Evolutionary conservation across 2,888 invertebrate species (phyloP).

Genomic region (Hydroisotoma schaefferi): DNA sequence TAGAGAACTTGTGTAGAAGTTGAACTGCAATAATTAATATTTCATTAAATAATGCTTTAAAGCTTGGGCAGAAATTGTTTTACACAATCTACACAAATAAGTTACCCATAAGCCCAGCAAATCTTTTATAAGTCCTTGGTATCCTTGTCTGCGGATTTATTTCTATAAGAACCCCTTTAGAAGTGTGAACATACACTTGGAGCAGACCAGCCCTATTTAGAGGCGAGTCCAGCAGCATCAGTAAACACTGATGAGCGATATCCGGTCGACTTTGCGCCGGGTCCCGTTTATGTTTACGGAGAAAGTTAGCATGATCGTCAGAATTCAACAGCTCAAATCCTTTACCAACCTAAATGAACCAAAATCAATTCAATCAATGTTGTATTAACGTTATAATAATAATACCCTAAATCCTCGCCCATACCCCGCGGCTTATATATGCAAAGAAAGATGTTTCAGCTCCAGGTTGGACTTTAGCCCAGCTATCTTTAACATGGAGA

Average conservation of each 20-base stretch:
- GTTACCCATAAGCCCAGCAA: conserved; percentile 91
- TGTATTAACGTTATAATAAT: too few relatives aligned
- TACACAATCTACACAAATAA: neutral
- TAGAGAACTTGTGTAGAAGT: conserved; percentile 87
- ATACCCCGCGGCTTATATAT: too few relatives aligned
- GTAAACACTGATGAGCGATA: conserved; percentile 92
- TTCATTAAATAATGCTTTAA: neutral
- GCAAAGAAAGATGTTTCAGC: too few relatives aligned
- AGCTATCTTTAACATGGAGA: too few relatives aligned
- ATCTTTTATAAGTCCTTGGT: conserved; percentile 93
- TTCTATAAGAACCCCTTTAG: conserved; percentile 89
- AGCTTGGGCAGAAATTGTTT: neutral
- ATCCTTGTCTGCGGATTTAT: conserved; percentile 95
- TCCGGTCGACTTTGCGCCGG: conserved; percentile 90
- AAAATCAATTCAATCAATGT: neutral
- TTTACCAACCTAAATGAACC: conserved; percentile 23
- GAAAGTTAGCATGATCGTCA: conserved; percentile 81
- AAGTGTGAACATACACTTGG: conserved; percentile 86
- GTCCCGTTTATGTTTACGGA: conserved; percentile 81
- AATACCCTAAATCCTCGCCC: too few relatives aligned
- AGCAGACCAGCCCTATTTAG: conserved; percentile 90
- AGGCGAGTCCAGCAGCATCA: conserved; percentile 97
- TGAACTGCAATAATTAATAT: conserved; percentile 68
- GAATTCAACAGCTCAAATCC: conserved; percentile 91
- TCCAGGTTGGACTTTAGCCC: too few relatives aligned